These are phyloP conservation scores for Platyrinchus mystaceus DNA, from an alignment of 2,797 vertebrate genomes.

Conservation along the genomic window DNA sequence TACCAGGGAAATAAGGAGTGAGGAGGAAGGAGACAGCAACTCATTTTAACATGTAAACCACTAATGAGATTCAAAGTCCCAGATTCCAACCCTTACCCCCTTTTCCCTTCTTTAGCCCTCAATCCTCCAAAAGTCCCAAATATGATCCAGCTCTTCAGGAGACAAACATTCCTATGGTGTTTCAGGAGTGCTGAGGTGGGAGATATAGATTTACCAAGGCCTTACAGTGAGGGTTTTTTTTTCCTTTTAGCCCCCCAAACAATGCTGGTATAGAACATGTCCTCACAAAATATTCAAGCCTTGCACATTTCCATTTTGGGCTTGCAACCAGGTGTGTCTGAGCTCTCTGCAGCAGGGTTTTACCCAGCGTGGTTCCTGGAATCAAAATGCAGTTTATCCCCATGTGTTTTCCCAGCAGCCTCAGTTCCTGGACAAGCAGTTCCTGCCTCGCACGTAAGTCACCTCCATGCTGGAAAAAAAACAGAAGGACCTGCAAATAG, in stretches of 20 bases:
- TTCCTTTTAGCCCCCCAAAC: neutral
- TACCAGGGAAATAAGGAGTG: neutral
- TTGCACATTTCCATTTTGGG: slow-evolving; percentile 62
- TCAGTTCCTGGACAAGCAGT: slow-evolving; percentile 59
- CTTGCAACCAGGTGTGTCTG: slow-evolving; percentile 57
- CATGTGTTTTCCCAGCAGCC: slow-evolving; percentile 31
- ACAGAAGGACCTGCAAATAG: slow-evolving; percentile 21
- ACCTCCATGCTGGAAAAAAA: slow-evolving; percentile 46
- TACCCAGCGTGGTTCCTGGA: slow-evolving; percentile 54
- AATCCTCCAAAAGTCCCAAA: neutral
- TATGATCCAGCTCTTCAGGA: neutral
- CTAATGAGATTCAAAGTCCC: neutral
- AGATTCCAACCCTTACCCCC: neutral
- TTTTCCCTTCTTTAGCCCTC: neutral
- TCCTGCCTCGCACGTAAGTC: slow-evolving; percentile 55
- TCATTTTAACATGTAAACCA: neutral
- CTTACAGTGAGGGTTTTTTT: neutral
- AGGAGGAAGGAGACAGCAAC: neutral
- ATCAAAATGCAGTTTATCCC: slow-evolving; percentile 20
- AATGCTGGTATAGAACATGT: slow-evolving; percentile 37
- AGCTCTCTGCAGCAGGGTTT: slow-evolving; percentile 32
- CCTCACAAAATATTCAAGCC: slow-evolving; percentile 47
- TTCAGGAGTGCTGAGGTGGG: slow-evolving; percentile 27
- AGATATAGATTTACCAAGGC: neutral
- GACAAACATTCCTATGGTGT: neutral